A percentile compares a stretch with the other conserved stretches of the same genome.
Conservation (phyloP, 2,113 vertebrate species). For the Gila orcuttii region DNA sequence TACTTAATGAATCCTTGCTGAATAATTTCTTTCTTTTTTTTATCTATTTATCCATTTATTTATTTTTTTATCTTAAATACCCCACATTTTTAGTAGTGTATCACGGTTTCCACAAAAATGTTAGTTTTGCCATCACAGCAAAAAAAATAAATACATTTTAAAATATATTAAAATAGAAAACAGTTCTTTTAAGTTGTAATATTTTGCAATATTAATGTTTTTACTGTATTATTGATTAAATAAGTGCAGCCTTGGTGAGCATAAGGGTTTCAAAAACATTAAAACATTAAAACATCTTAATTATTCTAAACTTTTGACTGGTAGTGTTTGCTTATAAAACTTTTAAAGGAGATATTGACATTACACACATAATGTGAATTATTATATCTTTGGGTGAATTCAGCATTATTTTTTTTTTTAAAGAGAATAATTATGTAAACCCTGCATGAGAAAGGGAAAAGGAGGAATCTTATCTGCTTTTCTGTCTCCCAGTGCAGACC, state of each 20-base stretch:
- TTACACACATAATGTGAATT: neutral
- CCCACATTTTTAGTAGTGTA: no score
- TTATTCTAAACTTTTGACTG: neutral
- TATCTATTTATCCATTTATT: no score
- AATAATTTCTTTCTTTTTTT: neutral
- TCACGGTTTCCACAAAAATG: no score
- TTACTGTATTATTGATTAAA: no score
- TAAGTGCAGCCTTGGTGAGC: neutral
- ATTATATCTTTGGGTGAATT: neutral
- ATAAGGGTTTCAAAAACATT: neutral
- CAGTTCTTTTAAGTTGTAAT: no score
- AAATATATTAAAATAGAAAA: no score
- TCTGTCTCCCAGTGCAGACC: constrained; percentile 60
- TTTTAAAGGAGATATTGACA: neutral
- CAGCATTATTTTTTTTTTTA: neutral
- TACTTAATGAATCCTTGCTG: no score
- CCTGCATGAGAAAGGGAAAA: constrained; percentile 57
- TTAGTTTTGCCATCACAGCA: no score
- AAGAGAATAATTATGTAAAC: constrained; percentile 7
- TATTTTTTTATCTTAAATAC: no score
- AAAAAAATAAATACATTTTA: no score
- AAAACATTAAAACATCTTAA: neutral
- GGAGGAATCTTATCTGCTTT: constrained; percentile 70
- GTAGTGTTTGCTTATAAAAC: neutral
- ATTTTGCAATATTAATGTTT: no score